A percentile compares a stretch with the other conserved stretches of the same genome.
These are phyloP conservation scores for Chloebia gouldiae DNA, from an alignment of 2,113 vertebrate species.

Conservation along the genomic window DNA sequence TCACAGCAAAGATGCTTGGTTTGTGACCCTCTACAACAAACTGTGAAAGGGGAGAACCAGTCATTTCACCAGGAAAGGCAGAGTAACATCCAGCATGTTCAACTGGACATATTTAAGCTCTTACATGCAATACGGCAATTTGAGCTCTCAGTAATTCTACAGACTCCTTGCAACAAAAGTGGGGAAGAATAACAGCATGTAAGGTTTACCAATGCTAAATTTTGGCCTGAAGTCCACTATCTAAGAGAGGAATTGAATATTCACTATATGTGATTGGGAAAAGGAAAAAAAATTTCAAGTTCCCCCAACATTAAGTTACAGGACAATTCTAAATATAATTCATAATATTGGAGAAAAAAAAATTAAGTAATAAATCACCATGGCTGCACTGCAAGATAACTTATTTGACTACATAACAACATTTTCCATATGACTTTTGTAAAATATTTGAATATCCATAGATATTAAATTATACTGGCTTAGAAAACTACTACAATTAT, in stretches of 20 bases:
- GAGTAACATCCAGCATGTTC: neutral
- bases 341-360: neutral
- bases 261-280: neutral
- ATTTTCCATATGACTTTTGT: neutral
- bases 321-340: neutral
- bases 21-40: fast-evolving
- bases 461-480: neutral
- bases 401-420: neutral
- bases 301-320: neutral
- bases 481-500: neutral
- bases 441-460: neutral
- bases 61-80: neutral
- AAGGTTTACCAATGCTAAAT: neutral
- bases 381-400: neutral
- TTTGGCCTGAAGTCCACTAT: neutral
- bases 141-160: neutral
- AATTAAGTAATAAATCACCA: neutral
- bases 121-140: neutral
- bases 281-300: neutral
- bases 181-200: neutral
- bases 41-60: neutral
- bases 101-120: neutral
- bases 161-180: neutral
- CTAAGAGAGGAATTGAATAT: neutral
- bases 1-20: neutral